A percentile compares a stretch with the other conserved stretches of the same genome.
Evolutionary conservation across 1,140 invertebrate species (phyloP).

Genomic region (Harlomillsia oculata): DNA sequence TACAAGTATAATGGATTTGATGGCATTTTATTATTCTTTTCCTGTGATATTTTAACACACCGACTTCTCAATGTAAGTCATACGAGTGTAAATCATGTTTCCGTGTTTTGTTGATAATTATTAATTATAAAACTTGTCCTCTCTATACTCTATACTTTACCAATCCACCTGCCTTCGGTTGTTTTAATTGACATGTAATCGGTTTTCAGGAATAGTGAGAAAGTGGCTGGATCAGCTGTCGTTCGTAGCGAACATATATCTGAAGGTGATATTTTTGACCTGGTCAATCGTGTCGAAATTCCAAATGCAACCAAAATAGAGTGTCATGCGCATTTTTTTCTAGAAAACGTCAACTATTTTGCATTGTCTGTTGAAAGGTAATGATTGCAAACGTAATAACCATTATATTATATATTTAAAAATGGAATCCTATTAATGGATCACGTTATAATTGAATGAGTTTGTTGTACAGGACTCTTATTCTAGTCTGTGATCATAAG

Average conservation of each 20-base stretch:
- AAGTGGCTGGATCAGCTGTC: background rate
- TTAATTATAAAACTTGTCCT: background rate
- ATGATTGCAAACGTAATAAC: background rate
- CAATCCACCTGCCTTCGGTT: no score
- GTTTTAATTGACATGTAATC: background rate
- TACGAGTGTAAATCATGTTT: no score
- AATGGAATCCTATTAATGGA: background rate
- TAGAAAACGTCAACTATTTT: conserved; percentile 25
- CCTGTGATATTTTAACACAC: no score
- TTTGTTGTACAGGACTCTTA: background rate
- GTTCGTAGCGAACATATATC: background rate
- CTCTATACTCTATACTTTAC: background rate
- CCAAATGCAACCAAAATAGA: conserved; percentile 4
- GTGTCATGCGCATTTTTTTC: conserved; percentile 12
- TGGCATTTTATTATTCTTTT: no score
- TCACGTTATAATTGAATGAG: background rate
- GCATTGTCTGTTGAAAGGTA: conserved; percentile 26
- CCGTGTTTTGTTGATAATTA: no score
- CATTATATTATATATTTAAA: background rate
- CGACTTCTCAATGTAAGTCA: no score
- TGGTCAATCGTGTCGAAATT: conserved; percentile 16
- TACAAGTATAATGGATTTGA: no score
- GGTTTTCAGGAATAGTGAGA: background rate
- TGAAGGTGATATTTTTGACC: conserved; percentile 19
- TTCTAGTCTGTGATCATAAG: conserved; percentile 23